A percentile compares a stretch with the other conserved stretches of the same genome.
Conservation (phyloP, 2,797 vertebrate genomes). For the Hylomyscus alleni region DNA sequence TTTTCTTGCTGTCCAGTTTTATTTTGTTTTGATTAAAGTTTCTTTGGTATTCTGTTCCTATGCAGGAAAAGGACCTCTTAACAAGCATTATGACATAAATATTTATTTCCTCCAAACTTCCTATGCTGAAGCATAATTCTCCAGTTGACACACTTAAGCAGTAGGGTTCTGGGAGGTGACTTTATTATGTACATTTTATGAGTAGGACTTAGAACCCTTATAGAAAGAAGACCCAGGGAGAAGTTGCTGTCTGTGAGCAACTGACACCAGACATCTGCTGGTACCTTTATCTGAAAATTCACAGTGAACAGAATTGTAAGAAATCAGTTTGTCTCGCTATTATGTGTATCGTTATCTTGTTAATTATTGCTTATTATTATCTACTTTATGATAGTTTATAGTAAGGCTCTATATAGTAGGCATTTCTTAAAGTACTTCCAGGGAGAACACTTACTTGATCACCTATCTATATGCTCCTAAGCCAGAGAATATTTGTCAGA, state of each 20-base stretch:
- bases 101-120: not conserved
- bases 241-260: not conserved
- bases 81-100: not conserved
- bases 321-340: constrained; percentile 14
- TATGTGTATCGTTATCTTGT: not conserved
- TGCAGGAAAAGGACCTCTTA: constrained; percentile 30
- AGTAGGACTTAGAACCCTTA: constrained; percentile 11
- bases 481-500: constrained; percentile 52
- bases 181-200: not conserved
- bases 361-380: not conserved
- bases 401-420: not conserved
- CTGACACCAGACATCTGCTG: not conserved
- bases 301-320: not conserved
- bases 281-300: constrained; percentile 2
- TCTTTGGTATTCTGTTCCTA: constrained; percentile 66
- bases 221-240: not conserved
- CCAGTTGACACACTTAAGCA: not conserved
- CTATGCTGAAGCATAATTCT: not conserved
- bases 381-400: not conserved
- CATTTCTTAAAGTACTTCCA: constrained; percentile 47
- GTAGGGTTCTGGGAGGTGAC: not conserved
- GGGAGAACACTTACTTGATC: constrained; percentile 57
- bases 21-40: constrained; percentile 62
- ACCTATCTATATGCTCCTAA: constrained; percentile 42
- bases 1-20: constrained; percentile 68